Evolutionary conservation across 2,888 invertebrate species (phyloP).

Genomic region (Helleia helle): DNA sequence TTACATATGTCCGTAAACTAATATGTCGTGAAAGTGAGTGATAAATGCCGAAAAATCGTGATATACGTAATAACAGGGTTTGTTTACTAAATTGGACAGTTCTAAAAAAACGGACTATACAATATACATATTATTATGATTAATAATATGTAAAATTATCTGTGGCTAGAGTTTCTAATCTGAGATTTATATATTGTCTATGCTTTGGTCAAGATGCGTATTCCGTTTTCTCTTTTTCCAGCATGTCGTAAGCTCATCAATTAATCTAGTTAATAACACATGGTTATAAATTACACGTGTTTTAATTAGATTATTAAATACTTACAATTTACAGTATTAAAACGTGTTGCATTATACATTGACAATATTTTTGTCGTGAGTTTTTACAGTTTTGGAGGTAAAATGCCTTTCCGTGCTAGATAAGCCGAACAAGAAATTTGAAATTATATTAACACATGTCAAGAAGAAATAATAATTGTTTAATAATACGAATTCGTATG

Average conservation of each 20-base stretch:
- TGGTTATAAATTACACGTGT: slow-evolving; percentile 2
- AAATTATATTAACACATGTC: background rate
- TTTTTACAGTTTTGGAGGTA: slow-evolving; percentile 5
- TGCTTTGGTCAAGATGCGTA: slow-evolving; percentile 2
- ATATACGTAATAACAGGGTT: too few species aligned
- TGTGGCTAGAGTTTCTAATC: too few species aligned
- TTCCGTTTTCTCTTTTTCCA: slow-evolving; percentile 8
- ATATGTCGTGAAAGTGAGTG: too few species aligned
- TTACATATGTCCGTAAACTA: too few species aligned
- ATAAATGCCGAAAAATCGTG: too few species aligned
- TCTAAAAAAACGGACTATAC: too few species aligned
- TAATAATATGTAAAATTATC: too few species aligned
- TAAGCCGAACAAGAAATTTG: slow-evolving; percentile 1
- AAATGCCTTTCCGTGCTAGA: background rate
- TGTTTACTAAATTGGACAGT: too few species aligned
- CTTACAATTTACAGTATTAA: background rate
- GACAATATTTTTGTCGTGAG: background rate
- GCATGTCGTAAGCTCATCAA: slow-evolving; percentile 5
- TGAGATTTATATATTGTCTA: background rate
- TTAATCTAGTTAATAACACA: slow-evolving; percentile 2
- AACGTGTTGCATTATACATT: background rate
- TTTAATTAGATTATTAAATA: background rate
- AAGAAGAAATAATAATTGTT: background rate
- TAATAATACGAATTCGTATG: background rate
- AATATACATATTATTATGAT: too few species aligned